Base-by-base conservation (phyloP, 2,888 invertebrate species). In the Anthoptus insignis region DNA sequence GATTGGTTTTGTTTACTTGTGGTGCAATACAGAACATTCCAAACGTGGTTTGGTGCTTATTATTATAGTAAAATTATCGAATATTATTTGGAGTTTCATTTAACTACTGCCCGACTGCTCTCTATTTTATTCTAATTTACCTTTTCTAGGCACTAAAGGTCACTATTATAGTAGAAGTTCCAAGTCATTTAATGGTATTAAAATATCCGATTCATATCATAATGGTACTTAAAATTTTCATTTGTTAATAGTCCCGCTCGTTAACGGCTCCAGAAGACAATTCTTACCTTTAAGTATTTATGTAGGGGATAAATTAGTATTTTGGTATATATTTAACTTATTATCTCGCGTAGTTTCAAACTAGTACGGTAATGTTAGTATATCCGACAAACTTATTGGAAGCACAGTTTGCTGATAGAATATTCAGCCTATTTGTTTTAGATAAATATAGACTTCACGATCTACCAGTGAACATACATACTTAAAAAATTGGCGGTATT, bases 21-120 rank as follows among this genome's bases (percentile, higher is more conserved):
- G 87, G 91, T 91, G 91, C 91, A 91, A 91, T 91, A 90, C 86
- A 83, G 89, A 88, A 91, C 92, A 92, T 92, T 92, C 91, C 92
- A 90, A 91, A 92, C 91, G 75, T 88, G 81, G 91, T 92, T 91
- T 92, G 91, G 92, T 91, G 91, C 91, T 91, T 88, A 87, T 87
- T 87, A 83, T 86, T 84, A 81, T 86, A 91, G 90, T 89, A 90
- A 92, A 89, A 81, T 80, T 87, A 86, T 89, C 86, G 82, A 87
- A 84, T 84, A 86, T 81, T 77, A 75, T 72, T 61, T 81, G 82
- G 70, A 84, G 89, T 92, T 91, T 92, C 82, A 91, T 92, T 92
- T 89, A 71, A n/a, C 71, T 54, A 75, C 81, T 83, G 84, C 86
- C 88, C 81, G 61, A 72, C 60, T 61, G 84, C 84, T 86, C 85